Evolutionary conservation across 2,888 invertebrate genomes (phyloP), one percentile per base, ranked within the genome.

Genomic region (Elmis aenea): DNA sequence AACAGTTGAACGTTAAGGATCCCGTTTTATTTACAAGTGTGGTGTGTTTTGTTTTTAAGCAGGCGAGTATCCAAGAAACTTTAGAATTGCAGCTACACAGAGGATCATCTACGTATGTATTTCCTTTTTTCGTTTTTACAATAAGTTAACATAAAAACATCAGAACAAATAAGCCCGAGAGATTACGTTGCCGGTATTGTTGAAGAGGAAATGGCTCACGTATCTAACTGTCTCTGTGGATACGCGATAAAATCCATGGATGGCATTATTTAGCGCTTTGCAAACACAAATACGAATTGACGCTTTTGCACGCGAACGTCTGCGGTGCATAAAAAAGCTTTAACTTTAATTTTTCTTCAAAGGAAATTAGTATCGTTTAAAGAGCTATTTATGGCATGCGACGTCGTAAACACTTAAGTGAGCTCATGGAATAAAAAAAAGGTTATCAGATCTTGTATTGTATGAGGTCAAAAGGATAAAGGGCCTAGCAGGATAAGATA

Each of bases 131-230:
- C 30, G 10, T 5, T 22, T n/a, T n/a, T 22, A 10, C 30, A 23
- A 30, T 30, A 30, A 30, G 30, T 30, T 22, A 30, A 30, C 30
- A 30, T 30, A 30, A 30, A 30, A 30, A 30, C 30, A 22, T 23
- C 30, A 30, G 30, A 30, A 30, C 30, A 30, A 30, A 30, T 30
- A 30, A 30, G 30, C 30, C 30, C 30, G 13, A 30, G 30, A 30
- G 30, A 30, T 30, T 30, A 30, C 30, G 23, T 30, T 30, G 30
- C 12, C 30, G 21, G 30, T 14, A 30, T 30, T 30, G 30, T 30
- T 22, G 22, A 13, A 14, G 23, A 30, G 30, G 23, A 30, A 30
- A 30, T 22, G 30, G 30, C 13, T 22, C 13, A 30, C 30, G 30
- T 30, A n/a, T n/a, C n/a, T n/a, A 30, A 13, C 30, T 30, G 30